Evolutionary conservation across 2,888 invertebrate genomes (phyloP), one percentile per base, ranked within the genome.

Genomic region (Anthrax anthrax): DNA sequence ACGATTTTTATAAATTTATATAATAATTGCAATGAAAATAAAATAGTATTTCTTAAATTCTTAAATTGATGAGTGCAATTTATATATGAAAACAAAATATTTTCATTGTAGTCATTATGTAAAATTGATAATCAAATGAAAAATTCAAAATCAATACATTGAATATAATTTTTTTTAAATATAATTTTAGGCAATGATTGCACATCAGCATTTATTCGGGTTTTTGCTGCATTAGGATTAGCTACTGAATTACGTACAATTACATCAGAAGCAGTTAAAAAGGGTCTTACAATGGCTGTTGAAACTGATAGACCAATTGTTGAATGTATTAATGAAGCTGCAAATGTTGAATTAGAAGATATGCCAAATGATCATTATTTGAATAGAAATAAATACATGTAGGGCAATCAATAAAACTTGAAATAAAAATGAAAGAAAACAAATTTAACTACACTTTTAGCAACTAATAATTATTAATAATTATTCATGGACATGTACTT

Each of bases 191-290:
- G 74, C 49, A 58, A 65, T 1, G 86, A 82, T 6, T 78, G 74
- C 48, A 74, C 76, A 0, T 77, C 82, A 0, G 72, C 76, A 1
- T 75, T 82, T 56, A 80, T 88, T 43, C 72, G 81, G 39, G 72
- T 84, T 1, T 82, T 76, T 63, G 79, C 80, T 0, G 80, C 81
- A 0, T 60, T 87, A 9, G 83, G 81, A 1, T 63, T 77, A 47
- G 80, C 82, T 2, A 70, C 71, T 0, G 69, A 78, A 29, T 63
- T 87, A 42, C 75, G 73, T 44, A 84, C 84, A 0, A 69, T 81
- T 1, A 76, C 80, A 41, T 72, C 77, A 1, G 64, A 68, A 1
- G 73, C 78, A 0, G 73, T 85, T 1, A 77, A 80, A 44, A 68
- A 70, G 18, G 81, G 84, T 0, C 62, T 87, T 29, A 74, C 76